These are phyloP conservation scores for Drosophila tropicalis DNA, from an alignment of 1,140 invertebrate species.

Conservation along the genomic window DNA sequence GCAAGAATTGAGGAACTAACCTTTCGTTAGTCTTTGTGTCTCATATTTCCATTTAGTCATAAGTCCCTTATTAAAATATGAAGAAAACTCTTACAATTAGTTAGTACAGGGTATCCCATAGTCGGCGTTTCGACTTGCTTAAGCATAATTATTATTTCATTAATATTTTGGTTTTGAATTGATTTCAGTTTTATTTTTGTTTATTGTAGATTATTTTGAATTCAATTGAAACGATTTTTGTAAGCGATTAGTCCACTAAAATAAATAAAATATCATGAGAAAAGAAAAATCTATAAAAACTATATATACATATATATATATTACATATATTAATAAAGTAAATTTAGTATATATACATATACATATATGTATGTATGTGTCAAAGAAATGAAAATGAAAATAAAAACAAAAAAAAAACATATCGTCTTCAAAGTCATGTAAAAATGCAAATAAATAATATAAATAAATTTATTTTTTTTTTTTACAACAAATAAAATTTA, in stretches of 20 bases:
- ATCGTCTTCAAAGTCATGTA: constrained; percentile 60
- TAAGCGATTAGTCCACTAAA: neutral
- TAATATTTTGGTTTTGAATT: neutral
- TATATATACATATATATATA: constrained; percentile 24
- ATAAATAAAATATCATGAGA: neutral
- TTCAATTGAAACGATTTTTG: neutral
- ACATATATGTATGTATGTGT: constrained; percentile 27
- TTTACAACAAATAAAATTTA: constrained; percentile 5
- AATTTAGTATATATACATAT: constrained; percentile 32
- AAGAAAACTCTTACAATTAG: neutral
- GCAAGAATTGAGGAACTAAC: too few relatives aligned
- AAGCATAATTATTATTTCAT: neutral
- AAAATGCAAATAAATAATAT: constrained; percentile 5
- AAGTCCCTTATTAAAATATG: too few relatives aligned
- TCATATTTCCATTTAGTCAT: too few relatives aligned
- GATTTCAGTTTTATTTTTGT: neutral
- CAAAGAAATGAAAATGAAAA: constrained; percentile 33
- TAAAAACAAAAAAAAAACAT: constrained; percentile 67
- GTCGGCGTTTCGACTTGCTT: neutral
- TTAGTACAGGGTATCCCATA: neutral
- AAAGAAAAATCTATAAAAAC: neutral
- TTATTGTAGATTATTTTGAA: neutral
- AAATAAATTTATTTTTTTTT: constrained; percentile 13
- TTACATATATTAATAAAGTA: neutral
- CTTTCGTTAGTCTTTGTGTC: too few relatives aligned